Percentiles rank a stretch among this genome's conserved stretches.
Conservation (phyloP, 2,797 vertebrate species). For the Helostoma temminkii region DNA sequence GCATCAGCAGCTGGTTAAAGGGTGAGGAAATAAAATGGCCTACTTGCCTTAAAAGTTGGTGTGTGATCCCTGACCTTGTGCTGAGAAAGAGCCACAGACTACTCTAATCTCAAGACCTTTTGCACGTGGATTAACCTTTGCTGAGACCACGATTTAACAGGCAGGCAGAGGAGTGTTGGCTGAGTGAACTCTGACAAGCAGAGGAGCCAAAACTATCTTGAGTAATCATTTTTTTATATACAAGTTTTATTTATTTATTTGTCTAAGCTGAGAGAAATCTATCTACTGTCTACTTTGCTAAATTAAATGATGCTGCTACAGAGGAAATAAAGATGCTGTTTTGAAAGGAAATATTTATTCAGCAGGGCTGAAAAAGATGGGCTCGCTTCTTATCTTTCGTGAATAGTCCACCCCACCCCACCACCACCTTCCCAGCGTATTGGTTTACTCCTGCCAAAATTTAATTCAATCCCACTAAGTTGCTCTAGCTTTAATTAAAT, state of each 20-base stretch:
- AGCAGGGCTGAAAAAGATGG: slow-evolving; percentile 28
- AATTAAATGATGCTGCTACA: slow-evolving; percentile 5
- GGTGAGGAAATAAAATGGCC: slow-evolving; percentile 61
- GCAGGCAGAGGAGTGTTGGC: slow-evolving; percentile 1
- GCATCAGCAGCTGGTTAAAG: slow-evolving; percentile 59
- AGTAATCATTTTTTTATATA: slow-evolving; percentile 20
- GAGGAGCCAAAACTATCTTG: slow-evolving; percentile 16
- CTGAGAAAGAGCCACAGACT: slow-evolving; percentile 53
- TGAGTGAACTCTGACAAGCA: slow-evolving; percentile 33
- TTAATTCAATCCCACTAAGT: slow-evolving; percentile 81
- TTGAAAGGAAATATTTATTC: slow-evolving; percentile 42
- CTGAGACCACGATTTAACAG: slow-evolving; percentile 37
- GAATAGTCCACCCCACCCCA: slow-evolving; percentile 50
- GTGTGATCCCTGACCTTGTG: slow-evolving; percentile 73
- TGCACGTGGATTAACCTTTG: slow-evolving; percentile 76
- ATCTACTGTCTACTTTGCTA: not conserved
- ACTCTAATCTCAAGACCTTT: slow-evolving; percentile 74
- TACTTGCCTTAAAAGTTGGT: slow-evolving; percentile 66
- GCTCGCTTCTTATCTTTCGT: slow-evolving; percentile 62
- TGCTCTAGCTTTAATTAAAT: slow-evolving; percentile 81
- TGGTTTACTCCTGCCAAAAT: slow-evolving; percentile 78
- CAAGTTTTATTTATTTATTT: slow-evolving; percentile 18
- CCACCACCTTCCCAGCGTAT: slow-evolving; percentile 64
- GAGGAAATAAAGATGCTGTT: slow-evolving; percentile 27
- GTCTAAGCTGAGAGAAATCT: not conserved